Evolutionary conservation across 2,113 vertebrate genomes (phyloP).

Genomic region (Physeter macrocephalus): DNA sequence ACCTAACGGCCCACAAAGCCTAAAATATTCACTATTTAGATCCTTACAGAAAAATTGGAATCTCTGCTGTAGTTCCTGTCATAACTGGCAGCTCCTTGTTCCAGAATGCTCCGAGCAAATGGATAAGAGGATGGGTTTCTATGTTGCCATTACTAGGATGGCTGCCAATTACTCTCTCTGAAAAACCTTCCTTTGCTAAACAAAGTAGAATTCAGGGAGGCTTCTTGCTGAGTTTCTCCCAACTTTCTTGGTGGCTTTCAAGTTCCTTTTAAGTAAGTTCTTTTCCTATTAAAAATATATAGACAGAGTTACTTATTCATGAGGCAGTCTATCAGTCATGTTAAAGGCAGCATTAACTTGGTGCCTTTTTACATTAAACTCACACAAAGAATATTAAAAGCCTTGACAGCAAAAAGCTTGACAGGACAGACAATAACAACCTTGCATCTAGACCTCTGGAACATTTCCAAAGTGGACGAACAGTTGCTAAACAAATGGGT

Average conservation of each 20-base stretch:
- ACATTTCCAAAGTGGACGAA: not conserved
- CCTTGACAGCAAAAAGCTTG: not conserved
- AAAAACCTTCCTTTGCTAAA: slow-evolving; percentile 12
- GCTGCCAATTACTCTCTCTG: not conserved
- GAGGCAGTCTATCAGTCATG: not conserved
- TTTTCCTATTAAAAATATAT: not conserved
- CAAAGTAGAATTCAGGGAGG: not conserved
- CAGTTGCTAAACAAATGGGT: not conserved
- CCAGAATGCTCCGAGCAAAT: not conserved
- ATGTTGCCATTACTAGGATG: not conserved
- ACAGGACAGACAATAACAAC: not conserved
- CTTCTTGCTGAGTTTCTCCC: slow-evolving; percentile 22
- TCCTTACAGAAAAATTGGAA: not conserved
- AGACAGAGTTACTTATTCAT: slow-evolving; percentile 35
- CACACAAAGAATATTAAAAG: slow-evolving; percentile 38
- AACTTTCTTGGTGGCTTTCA: not conserved
- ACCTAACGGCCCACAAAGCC: not conserved
- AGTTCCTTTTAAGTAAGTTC: not conserved
- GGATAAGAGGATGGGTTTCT: not conserved
- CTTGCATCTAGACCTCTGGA: not conserved
- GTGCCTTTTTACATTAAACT: slow-evolving; percentile 46
- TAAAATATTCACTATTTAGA: not conserved
- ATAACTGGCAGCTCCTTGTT: not conserved
- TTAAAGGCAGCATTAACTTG: slow-evolving; percentile 13
- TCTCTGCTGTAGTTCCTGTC: not conserved